Base-by-base conservation (phyloP, 2,888 invertebrate genomes). In the Pristionchus exspectatus region DNA sequence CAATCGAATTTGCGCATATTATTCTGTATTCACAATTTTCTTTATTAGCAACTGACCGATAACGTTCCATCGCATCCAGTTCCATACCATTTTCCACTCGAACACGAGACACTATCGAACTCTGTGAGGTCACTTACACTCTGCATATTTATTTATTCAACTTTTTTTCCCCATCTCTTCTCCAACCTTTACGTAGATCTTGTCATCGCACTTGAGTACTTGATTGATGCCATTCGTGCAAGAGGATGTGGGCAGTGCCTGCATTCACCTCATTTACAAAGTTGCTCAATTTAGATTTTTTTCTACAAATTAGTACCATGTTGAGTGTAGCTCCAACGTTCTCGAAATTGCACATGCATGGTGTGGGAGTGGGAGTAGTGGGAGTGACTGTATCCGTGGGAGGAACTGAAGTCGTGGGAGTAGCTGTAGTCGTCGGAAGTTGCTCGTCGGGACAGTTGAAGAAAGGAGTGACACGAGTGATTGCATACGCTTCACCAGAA, bases 21-120 rank as follows among this genome's bases (percentile, higher is more conserved):
- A 50, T 50, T 50, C 9, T 50, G 12, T 50, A 50, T 50, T 50
- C 0, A 50, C 44, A 50, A 50, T 12, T 50, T 50, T 50, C 2
- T 3, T 50, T 50, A 50, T 50, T 3, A 69, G n/a, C 7, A 69
- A n/a, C 69, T n/a, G 3, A 69, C 69, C 27, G 69, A 30, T 27
- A 69, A n/a, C 14, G 69, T 69, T 69, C 69, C 69, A 27, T 69
- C 69, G 69, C 69, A 69, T 16, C n/a, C n/a, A 14, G n/a, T 69
- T 69, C 69, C 69, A n/a, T 69, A 69, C 69, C 69, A 69, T n/a
- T 69, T n/a, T 14, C 69, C 69, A n/a, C 9, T 14, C n/a, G 27
- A 69, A n/a, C 69, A 69, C 2, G 69, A n/a, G 12, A 69, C 30
- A 69, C 69, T n/a, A 69, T 69, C 69, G 69, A 27, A 69, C 14